Evolutionary conservation across 92 coral and sea anemone genomes (phyloP), one percentile per base, ranked within the genome.

Genomic region (Zoanthus sansibaricus): DNA sequence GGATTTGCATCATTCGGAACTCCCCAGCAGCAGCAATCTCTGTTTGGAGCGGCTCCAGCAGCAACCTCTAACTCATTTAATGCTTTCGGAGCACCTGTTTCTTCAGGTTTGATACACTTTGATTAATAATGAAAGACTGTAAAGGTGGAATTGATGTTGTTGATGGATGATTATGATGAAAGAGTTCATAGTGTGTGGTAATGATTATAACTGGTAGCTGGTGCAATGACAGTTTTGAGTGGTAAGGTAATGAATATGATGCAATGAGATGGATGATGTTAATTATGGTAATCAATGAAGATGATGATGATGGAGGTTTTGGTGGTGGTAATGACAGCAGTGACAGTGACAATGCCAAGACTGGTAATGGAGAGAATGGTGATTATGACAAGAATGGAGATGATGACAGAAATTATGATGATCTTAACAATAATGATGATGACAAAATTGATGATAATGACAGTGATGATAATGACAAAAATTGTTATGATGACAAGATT

Each of bases 1-100:
- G 93, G 97, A 32, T 97, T 97, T 91, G 96, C 95, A 33, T 96
- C 98, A 84, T 97, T 97, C 92, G 95, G 95, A 37, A 79, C 90
- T 21, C 93, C 92, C 18, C 92, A 87, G 6, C 93, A 44, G 71
- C 91, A 90, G 75, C 93, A 68, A 21, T 75, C 90, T 3, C 75
- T 59, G 3, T 66, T 64, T 20, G 58, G 73, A 14, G 42, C 74
- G 44, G 75, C 85, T 10, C 89, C 92, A 13, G 75, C 94, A 12
- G 68, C 91, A 56, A 82, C 90, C 52, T 82, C 91, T 12, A 77
- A 89, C 75, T 91, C 94, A 76, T 93, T 95, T 66, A 91, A 84
- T 89, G 96, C 99, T 3, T 97, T 97, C 89, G 95, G 95, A 21
- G 42, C 93, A 44, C 87, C 91, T 18, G 66, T 90, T 51, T 89